phyloP scores from a whole-genome alignment of 1,140 invertebrate species.

The Macrostomum lignano region DNA sequence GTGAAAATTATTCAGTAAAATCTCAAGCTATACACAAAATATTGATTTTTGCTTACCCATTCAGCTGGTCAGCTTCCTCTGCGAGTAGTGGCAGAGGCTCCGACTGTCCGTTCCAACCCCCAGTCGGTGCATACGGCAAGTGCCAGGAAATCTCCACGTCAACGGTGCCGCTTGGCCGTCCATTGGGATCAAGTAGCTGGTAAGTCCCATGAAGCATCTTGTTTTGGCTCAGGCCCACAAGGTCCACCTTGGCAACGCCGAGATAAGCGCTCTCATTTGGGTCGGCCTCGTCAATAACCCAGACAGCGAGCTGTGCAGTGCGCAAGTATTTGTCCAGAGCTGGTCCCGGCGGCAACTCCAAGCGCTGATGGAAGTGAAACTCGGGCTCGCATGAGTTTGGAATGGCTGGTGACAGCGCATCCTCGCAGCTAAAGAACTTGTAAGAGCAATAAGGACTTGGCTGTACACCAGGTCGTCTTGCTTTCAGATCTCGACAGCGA shows the following conservation, averaged over 20 bases:
- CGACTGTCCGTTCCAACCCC: no score
- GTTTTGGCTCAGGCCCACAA: no score
- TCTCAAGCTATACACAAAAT: no score
- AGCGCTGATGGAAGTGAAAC: conserved; percentile 26
- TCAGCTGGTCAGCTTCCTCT: no score
- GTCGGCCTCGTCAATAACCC: conserved; percentile 29
- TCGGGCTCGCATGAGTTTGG: conserved; percentile 23
- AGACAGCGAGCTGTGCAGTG: conserved; percentile 20
- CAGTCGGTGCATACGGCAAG: no score
- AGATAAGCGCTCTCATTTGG: conserved; percentile 23
- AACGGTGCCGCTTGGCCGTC: no score
- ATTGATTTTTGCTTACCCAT: no score
- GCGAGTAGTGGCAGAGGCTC: no score
- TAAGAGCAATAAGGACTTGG: conserved; percentile 29
- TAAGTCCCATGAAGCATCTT: no score
- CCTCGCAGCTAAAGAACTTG: conserved; percentile 28
- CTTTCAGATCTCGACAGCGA: conserved; percentile 16
- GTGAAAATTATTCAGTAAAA: no score
- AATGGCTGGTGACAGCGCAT: conserved; percentile 26
- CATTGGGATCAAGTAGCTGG: no score
- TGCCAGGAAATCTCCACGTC: no score
- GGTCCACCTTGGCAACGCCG: conserved; percentile 20
- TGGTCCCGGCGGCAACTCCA: conserved; percentile 22
- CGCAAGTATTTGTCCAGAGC: conserved; percentile 16
- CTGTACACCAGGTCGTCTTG: conserved; percentile 22